Percentiles rank a stretch among this genome's conserved stretches.
These are phyloP conservation scores for Gallinago media DNA, from an alignment of 2,113 vertebrate genomes.

Conservation along the genomic window DNA sequence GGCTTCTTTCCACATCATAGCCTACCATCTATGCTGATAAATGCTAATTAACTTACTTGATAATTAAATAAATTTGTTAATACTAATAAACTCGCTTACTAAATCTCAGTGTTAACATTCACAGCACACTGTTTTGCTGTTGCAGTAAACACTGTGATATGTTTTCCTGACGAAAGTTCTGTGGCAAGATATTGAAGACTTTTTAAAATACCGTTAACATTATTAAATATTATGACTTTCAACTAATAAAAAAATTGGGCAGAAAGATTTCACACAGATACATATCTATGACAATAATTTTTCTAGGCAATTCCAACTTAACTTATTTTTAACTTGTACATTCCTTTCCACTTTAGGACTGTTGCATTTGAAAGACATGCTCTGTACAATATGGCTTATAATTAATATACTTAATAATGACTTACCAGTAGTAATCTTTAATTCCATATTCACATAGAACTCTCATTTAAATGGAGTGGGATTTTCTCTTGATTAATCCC, in stretches of 20 bases:
- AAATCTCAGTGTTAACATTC: conserved; percentile 13
- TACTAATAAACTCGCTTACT: background rate
- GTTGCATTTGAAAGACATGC: background rate
- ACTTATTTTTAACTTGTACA: background rate
- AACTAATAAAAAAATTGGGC: background rate
- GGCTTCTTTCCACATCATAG: background rate
- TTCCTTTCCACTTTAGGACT: conserved; percentile 5
- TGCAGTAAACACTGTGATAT: background rate
- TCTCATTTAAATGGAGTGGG: conserved; percentile 31
- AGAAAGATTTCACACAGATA: background rate
- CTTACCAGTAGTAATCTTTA: conserved; percentile 33
- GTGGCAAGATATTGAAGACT: background rate
- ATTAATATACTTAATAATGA: conserved; percentile 51
- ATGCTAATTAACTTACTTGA: background rate
- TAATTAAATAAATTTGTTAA: background rate
- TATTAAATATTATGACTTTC: background rate
- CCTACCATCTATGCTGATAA: conserved; percentile 16
- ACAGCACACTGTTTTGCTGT: background rate
- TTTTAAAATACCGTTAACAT: background rate
- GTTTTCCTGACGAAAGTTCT: background rate
- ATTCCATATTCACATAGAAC: conserved; percentile 36
- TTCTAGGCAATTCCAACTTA: background rate
- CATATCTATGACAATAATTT: background rate
- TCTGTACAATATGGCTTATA: conserved; percentile 16
- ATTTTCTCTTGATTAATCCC: conserved; percentile 24